Conservation (phyloP, 2,113 vertebrate genomes). For the Nycticryphes semicollaris region DNA sequence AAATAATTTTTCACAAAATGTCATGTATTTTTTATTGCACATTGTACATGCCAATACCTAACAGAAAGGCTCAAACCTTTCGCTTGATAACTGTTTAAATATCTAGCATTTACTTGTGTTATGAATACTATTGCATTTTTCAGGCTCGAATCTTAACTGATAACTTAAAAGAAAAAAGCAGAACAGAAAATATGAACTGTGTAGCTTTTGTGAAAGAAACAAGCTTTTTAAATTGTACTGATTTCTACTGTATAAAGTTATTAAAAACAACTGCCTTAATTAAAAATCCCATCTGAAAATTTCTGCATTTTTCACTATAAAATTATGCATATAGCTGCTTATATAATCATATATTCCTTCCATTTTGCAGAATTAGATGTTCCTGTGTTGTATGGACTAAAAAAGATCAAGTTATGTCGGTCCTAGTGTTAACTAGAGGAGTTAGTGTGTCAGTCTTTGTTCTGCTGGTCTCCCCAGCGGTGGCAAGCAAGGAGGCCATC, state of each 20-base stretch:
- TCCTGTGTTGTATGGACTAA: not conserved
- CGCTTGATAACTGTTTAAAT: constrained; percentile 29
- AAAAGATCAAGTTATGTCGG: not conserved
- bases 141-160: constrained; percentile 23
- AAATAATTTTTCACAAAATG: constrained; percentile 78
- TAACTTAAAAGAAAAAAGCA: constrained; percentile 30
- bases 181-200: not conserved
- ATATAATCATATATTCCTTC: not conserved
- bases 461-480: not conserved
- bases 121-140: not conserved
- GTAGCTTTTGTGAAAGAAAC: not conserved
- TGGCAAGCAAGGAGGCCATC: not conserved
- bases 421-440: not conserved
- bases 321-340: constrained; percentile 10
- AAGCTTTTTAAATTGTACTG: not conserved
- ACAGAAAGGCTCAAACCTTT: constrained; percentile 43
- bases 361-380: constrained; percentile 37
- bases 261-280: constrained; percentile 45
- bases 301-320: constrained; percentile 6
- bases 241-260: constrained; percentile 51
- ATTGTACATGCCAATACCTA: constrained; percentile 61
- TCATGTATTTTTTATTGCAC: constrained; percentile 75
- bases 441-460: not conserved
- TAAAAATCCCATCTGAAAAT: constrained; percentile 17
- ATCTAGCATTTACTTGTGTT: constrained; percentile 5